These are phyloP conservation scores for Eurosta solidaginis DNA, from an alignment of 1,140 invertebrate genomes.

Conservation along the genomic window DNA sequence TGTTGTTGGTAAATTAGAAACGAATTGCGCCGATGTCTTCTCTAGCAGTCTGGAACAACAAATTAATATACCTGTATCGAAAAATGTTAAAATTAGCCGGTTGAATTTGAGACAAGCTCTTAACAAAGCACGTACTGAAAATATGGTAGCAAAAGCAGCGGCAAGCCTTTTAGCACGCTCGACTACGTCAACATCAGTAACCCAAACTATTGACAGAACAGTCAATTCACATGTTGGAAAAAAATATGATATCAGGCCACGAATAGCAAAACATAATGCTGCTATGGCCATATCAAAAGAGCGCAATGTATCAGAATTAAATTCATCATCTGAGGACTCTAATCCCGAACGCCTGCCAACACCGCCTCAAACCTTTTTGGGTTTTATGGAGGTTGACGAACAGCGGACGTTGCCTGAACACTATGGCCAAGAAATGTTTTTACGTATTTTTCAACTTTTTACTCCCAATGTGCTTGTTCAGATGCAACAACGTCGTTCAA, in stretches of 20 bases:
- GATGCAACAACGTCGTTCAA: slow-evolving; percentile 49
- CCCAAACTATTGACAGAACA: neutral
- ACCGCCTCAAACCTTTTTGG: slow-evolving; percentile 47
- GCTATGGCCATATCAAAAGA: neutral
- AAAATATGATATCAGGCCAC: neutral
- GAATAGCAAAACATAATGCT: neutral
- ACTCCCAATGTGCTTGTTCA: slow-evolving; percentile 48
- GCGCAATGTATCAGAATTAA: too few species aligned
- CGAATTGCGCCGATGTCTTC: too few species aligned
- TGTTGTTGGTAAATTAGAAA: too few species aligned
- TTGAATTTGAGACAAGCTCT: slow-evolving; percentile 50
- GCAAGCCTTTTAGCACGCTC: neutral
- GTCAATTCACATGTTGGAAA: neutral
- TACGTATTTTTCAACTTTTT: slow-evolving; percentile 47
- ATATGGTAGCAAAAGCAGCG: neutral
- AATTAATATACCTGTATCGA: too few species aligned
- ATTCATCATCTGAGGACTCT: slow-evolving; percentile 47
- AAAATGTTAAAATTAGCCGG: too few species aligned
- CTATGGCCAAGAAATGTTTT: slow-evolving; percentile 51
- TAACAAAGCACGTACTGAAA: slow-evolving; percentile 42
- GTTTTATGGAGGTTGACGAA: slow-evolving; percentile 46
- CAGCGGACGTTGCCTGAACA: slow-evolving; percentile 41
- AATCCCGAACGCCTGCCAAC: slow-evolving; percentile 41
- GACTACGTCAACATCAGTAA: neutral
- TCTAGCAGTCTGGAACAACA: too few species aligned